Evolutionary conservation across 2,797 vertebrate genomes (phyloP).

Genomic region (Crenuchus spilurus): DNA sequence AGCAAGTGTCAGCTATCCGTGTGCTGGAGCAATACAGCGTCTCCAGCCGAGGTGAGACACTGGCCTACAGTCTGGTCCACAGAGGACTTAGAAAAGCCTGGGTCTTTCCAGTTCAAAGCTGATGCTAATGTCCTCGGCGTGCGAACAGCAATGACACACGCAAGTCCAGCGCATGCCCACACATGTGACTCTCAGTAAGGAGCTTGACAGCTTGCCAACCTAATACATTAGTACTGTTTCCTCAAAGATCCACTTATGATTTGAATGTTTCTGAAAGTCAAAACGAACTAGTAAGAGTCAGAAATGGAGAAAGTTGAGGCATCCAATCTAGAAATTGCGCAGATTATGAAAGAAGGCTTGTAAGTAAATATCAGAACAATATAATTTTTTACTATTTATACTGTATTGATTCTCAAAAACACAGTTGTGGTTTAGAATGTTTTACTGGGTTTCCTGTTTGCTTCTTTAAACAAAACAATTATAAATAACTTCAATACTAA

Average conservation of each 20-base stretch:
- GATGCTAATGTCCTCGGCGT: background rate
- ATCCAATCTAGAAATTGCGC: background rate
- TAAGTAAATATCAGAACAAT: no score
- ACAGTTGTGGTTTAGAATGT: no score
- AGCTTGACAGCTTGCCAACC: background rate
- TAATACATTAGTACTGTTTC: background rate
- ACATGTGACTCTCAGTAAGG: background rate
- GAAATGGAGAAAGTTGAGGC: background rate
- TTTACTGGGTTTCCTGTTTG: no score
- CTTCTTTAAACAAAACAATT: no score
- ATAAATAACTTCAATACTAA: no score
- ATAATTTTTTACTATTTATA: no score
- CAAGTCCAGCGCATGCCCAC: background rate
- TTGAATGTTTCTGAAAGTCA: background rate
- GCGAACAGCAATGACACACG: background rate
- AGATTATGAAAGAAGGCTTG: no score
- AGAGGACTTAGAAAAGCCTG: background rate
- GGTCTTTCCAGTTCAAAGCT: background rate
- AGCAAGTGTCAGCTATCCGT: constrained; percentile 5
- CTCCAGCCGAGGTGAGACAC: background rate
- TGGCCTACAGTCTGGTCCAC: background rate
- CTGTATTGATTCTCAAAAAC: no score
- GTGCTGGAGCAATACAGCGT: background rate
- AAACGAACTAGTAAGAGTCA: background rate
- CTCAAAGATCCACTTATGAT: background rate